Conservation (phyloP, 2,888 invertebrate genomes). For the Pseudoips prasinana region DNA sequence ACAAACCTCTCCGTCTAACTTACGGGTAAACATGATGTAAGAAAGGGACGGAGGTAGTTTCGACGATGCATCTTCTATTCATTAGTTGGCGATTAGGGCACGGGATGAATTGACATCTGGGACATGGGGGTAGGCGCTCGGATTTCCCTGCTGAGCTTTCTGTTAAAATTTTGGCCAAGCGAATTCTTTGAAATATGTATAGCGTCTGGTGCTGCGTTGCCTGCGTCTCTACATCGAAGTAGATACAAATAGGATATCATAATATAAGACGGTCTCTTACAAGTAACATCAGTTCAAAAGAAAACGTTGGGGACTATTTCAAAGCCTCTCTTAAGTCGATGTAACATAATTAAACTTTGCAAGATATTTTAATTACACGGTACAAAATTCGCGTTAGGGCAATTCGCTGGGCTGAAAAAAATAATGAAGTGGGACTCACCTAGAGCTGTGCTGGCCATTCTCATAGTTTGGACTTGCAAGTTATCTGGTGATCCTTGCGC, state of each 20-base stretch:
- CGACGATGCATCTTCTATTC: slow-evolving; percentile 67
- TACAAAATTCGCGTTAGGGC: slow-evolving; percentile 38
- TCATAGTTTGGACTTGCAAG: slow-evolving; percentile 85
- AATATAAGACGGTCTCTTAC: slow-evolving; percentile 22
- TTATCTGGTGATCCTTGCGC: slow-evolving; percentile 82
- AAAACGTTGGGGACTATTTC: slow-evolving; percentile 14
- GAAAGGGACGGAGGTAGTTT: slow-evolving; percentile 59
- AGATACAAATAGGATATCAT: slow-evolving; percentile 6
- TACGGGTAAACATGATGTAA: slow-evolving; percentile 35
- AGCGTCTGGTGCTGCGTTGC: slow-evolving; percentile 29
- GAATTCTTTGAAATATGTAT: slow-evolving; percentile 57
- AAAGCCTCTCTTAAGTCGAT: slow-evolving; percentile 21
- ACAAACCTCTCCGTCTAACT: slow-evolving; percentile 55
- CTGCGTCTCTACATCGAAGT: slow-evolving; percentile 17
- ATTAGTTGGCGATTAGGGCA: slow-evolving; percentile 75
- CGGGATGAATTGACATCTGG: slow-evolving; percentile 78
- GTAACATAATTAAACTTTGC: slow-evolving; percentile 22
- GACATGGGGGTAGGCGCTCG: slow-evolving; percentile 64
- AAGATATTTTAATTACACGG: slow-evolving; percentile 27
- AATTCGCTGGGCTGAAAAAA: slow-evolving; percentile 29
- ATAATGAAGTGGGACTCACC: slow-evolving; percentile 72
- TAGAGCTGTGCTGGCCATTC: slow-evolving; percentile 85
- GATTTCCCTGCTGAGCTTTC: slow-evolving; percentile 70
- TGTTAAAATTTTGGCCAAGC: slow-evolving; percentile 66
- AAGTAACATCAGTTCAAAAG: slow-evolving; percentile 28